These are phyloP conservation scores for Dolichallabes microphthalmus DNA, from an alignment of 2,113 vertebrate species.

Conservation along the genomic window DNA sequence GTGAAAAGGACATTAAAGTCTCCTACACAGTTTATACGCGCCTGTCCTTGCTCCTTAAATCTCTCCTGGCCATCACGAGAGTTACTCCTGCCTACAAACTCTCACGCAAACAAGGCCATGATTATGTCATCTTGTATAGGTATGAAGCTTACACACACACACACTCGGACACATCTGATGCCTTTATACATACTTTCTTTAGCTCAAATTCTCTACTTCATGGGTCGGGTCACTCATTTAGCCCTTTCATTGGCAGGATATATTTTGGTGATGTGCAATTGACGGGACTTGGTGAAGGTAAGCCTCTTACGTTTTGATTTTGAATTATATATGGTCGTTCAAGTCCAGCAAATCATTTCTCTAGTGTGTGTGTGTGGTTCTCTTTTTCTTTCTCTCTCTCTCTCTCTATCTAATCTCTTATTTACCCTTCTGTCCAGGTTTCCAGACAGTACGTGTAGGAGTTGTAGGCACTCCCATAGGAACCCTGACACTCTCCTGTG, in stretches of 20 bases:
- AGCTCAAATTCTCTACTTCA: constrained; percentile 50
- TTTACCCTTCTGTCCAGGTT: constrained; percentile 71
- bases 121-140: constrained; percentile 98
- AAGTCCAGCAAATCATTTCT: not conserved
- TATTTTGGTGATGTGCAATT: constrained; percentile 99
- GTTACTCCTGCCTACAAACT: constrained; percentile 97
- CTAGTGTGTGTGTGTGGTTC: not conserved
- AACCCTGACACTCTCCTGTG: constrained; percentile 93
- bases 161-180: not conserved
- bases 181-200: not conserved
- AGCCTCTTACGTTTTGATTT: not conserved
- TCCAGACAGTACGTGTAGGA: constrained; percentile 94
- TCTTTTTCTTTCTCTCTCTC: not conserved
- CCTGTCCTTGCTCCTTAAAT: constrained; percentile 93
- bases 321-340: not conserved
- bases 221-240: not conserved
- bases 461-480: constrained; percentile 93
- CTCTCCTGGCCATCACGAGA: constrained; percentile 94
- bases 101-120: constrained; percentile 95
- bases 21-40: constrained; percentile 99
- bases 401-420: not conserved
- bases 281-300: constrained; percentile 95
- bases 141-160: constrained; percentile 55
- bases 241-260: constrained; percentile 75
- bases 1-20: constrained; percentile 98